Percentiles rank a stretch among this genome's conserved stretches.
These are phyloP conservation scores for Chamaedrilus cognettii DNA, from an alignment of 2,888 invertebrate genomes.

Conservation along the genomic window DNA sequence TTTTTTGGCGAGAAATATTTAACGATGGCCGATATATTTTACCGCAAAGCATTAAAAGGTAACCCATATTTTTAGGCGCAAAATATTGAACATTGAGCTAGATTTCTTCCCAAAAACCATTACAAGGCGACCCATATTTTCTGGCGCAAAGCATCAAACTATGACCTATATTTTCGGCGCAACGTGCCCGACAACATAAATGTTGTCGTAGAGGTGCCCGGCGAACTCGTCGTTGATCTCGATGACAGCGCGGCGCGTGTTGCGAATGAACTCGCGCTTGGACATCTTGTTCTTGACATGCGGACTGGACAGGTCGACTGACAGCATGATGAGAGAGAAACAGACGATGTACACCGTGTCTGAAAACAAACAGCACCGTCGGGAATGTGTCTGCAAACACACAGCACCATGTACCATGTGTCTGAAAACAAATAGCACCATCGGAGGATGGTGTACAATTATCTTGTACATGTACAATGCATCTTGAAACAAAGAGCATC, in stretches of 20 bases:
- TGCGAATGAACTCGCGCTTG: conserved; percentile 63
- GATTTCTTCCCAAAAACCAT: too few relatives aligned
- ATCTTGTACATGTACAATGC: conserved; percentile 62
- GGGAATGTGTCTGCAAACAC: too few relatives aligned
- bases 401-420: conserved; percentile 61
- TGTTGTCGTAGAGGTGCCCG: conserved; percentile 63
- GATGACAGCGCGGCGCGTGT: conserved; percentile 60
- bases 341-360: conserved; percentile 62
- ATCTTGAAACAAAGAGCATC: conserved; percentile 57
- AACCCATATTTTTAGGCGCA: too few relatives aligned
- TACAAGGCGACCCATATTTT: too few relatives aligned
- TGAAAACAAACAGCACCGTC: conserved; percentile 38
- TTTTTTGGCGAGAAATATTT: too few relatives aligned
- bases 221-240: conserved; percentile 60
- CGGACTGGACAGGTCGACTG: conserved; percentile 62
- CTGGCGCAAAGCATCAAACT: too few relatives aligned
- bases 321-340: conserved; percentile 63
- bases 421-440: conserved; percentile 48
- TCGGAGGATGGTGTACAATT: too few relatives aligned
- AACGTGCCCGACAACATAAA: conserved; percentile 62
- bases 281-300: conserved; percentile 65
- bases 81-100: too few relatives aligned
- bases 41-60: too few relatives aligned
- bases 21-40: too few relatives aligned
- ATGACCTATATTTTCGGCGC: conserved; percentile 43